Evolutionary conservation across 2,113 vertebrate species (phyloP), one percentile per base, ranked within the genome.

Genomic region (Myotis davidii): DNA sequence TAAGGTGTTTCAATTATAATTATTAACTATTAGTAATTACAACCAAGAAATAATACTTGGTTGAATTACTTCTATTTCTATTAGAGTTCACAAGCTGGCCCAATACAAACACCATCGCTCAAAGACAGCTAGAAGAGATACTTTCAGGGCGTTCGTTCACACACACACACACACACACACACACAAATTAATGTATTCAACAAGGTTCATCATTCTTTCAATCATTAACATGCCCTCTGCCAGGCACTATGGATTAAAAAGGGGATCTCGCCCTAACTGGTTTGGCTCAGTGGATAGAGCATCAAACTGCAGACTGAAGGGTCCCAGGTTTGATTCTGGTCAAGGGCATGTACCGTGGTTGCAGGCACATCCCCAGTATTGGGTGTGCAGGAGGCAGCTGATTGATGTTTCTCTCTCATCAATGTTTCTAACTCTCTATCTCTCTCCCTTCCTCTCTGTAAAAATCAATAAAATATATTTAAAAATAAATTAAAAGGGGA

Each of bases 211-310:
- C 90, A 96, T 92, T 94, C 25, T 32, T 96, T 94, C 59, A 87
- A 2, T 90, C 85, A 96, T 94, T 96, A 93, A n/a, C 72, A 95
- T 96, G 59, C 67, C 88, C 76, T 97, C 70, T 77, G 29, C 50
- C 87, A 88, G 65, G 88, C 88, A 77, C 90, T 72, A 54, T 85
- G 77, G 76, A 88, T 95, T 96, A 61, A 73, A 90, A 87, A 65
- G 1, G 74, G 90, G 87, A 94, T 93, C 67, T 93, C 21, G 45
- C 45, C 45, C 45, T 45, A 45, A 45, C 45, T 45, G 45, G 45
- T 45, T 45, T 45, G 45, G 9, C 45, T 45, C 45, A 45, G 45
- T 45, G 45, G 45, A 45, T 45, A 45, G 45, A 45, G 45, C 45
- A 11, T 45, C 45, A 8, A 10, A 2, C 45, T 45, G 45, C 45